Evolutionary conservation across 1,140 invertebrate species (phyloP).

Genomic region (Caenorhabditis brenneri): DNA sequence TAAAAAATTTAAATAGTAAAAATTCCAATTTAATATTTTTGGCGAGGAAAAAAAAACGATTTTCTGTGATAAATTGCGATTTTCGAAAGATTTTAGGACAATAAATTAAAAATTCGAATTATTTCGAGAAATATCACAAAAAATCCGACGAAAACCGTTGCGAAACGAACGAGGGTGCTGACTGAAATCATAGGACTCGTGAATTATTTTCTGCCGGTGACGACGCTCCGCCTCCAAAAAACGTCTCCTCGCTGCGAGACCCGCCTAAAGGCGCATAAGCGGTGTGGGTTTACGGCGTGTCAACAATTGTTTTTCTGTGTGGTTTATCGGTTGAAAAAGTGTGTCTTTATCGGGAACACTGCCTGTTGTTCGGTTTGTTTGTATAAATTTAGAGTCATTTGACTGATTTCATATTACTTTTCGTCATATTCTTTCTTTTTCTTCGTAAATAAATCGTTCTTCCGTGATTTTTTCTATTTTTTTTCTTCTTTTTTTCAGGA

Average conservation of each 20-base stretch:
- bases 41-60: background rate
- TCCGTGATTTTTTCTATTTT: background rate
- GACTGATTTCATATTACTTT: background rate
- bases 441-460: no score
- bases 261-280: constrained; percentile 5
- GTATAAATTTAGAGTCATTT: background rate
- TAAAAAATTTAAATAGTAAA: background rate
- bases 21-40: background rate
- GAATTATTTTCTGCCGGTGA: background rate
- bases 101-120: background rate
- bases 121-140: background rate
- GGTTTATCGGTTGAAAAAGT: background rate
- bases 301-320: background rate
- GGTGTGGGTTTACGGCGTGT: background rate
- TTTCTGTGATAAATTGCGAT: no score
- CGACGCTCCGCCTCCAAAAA: background rate
- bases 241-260: background rate
- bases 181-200: constrained; percentile 30
- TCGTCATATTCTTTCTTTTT: background rate
- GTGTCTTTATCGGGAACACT: background rate
- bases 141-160: background rate
- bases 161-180: background rate
- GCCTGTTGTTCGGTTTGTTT: background rate
- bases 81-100: background rate
- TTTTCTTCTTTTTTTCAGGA: background rate